Base-by-base conservation (phyloP, 2,888 invertebrate species). In the Fissipunctia ypsillon region DNA sequence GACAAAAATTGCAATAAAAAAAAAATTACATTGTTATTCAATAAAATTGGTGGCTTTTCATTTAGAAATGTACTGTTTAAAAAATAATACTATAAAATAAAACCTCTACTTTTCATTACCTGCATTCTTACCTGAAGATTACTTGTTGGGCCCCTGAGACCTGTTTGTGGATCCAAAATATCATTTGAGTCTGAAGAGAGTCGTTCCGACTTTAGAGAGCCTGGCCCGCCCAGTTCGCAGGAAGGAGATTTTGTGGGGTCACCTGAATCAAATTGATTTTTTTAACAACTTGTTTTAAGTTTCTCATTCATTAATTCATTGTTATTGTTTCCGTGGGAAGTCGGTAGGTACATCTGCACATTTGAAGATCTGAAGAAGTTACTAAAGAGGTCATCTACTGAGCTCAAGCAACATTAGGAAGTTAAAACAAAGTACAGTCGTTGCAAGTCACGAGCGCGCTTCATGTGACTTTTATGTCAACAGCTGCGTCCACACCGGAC, bases 111-210 rank as follows among this genome's bases (percentile, higher is more conserved):
- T 69, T 74, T 80, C 73, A 76, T 76, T 45, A 65, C 67, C 78
- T 78, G 76, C 80, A 78, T 86, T 57, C 65, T 84, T 87, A 96
- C 96, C 94, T 96, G 96, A 83, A 95, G 88, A 87, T 94, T 95
- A 71, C 92, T 92, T 35, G 94, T 90, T 6, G 94, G 91, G 66
- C 95, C 95, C 79, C 96, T 92, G 35, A 96, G 93, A 54, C 96
- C 96, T 59, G 96, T 96, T 88, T 96, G 96, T 57, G 96, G 96
- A 84, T 96, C 96, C 78, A 96, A 89, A 79, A 96, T 96, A 81
- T 96, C 96, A 80, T 96, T 96, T 22, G 96, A 96, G 88, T 96
- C 96, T 66, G 96, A 96, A 2, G 96, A 96, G 3, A 96, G 92
- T 35, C 96, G 92, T 84, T 96, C 96, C 3, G 96, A 96, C 84